Base-by-base conservation (phyloP, 2,888 invertebrate genomes). In the Cheilosia vernalis region DNA sequence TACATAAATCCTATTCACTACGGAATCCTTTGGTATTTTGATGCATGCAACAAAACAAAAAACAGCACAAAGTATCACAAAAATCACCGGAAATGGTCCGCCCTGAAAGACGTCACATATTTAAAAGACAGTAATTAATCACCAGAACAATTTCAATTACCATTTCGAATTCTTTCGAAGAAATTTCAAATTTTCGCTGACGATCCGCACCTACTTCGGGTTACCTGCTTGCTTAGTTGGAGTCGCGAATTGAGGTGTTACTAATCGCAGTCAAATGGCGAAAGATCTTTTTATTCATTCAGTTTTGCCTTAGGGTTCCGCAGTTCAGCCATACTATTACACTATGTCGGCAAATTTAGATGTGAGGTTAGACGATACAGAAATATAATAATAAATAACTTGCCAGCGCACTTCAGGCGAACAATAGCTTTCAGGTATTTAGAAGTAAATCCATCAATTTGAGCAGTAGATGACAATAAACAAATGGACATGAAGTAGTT, bases 1-100 rank as follows among this genome's bases (percentile, higher is more conserved):
- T 58, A 89, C 88, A 13, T 88, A 86, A 0, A 89, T 88, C 2
- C 82, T 87, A n/a, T 76, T 87, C n/a, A 89, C 87, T 58, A 87
- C 67, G 4, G 89, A 88, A 40, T 88, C 87, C 44, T 79, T 87
- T 2, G 47, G n/a, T 44, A 13, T 10, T 30, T 24, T 44, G 10
- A n/a, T 47, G 17, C 51, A 63, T 13, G 51, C 21, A 5, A 42
- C 44, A 19, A 81, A 7, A 3, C 44, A 2, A 3, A 37, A 1
- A n/a, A 24, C 42, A 27, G 37, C 63, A 33, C 55, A 40, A 7
- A 84, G 5, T 5, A 79, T 10, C 1, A 63, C 7, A 44, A 73
- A 19, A 24, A 67, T 17, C 21, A 55, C 49, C 33, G 61, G 21
- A 13, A 30, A 9, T n/a, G 56, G 9, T 13, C 55, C 21, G 21